These are phyloP conservation scores for Macrophya annulata DNA, from an alignment of 2,888 invertebrate species.

Conservation along the genomic window DNA sequence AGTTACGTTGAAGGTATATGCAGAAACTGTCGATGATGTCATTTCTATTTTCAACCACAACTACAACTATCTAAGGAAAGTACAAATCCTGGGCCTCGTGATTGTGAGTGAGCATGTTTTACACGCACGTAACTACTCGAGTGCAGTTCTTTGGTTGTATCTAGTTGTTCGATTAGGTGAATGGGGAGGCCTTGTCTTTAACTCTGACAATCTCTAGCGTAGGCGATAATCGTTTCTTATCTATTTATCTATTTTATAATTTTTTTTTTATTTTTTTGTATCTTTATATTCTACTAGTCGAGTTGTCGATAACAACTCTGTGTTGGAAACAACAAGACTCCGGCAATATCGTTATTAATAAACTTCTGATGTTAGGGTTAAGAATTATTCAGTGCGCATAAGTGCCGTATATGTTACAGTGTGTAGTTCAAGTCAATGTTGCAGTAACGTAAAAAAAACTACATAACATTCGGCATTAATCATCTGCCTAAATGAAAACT, in stretches of 20 bases:
- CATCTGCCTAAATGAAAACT: conserved; percentile 61
- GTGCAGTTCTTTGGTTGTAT: conserved; percentile 29
- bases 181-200: conserved; percentile 43
- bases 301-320: background rate
- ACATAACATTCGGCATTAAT: conserved; percentile 46
- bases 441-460: background rate
- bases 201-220: conserved; percentile 43
- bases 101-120: conserved; percentile 13
- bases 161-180: conserved; percentile 44
- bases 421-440: background rate
- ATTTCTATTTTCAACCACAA: conserved; percentile 71
- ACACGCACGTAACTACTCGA: background rate
- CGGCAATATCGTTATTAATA: background rate
- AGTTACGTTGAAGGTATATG: conserved; percentile 75
- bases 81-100: conserved; percentile 23
- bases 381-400: background rate
- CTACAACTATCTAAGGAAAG: conserved; percentile 47
- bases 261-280: background rate
- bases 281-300: background rate
- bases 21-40: conserved; percentile 76
- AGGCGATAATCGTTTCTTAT: conserved; percentile 41
- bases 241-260: background rate
- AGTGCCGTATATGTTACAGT: background rate
- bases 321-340: background rate
- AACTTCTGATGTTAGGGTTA: background rate